phyloP scores from a whole-genome alignment of 23 tunicate genomes.

The Aplidium turbinatum region DNA sequence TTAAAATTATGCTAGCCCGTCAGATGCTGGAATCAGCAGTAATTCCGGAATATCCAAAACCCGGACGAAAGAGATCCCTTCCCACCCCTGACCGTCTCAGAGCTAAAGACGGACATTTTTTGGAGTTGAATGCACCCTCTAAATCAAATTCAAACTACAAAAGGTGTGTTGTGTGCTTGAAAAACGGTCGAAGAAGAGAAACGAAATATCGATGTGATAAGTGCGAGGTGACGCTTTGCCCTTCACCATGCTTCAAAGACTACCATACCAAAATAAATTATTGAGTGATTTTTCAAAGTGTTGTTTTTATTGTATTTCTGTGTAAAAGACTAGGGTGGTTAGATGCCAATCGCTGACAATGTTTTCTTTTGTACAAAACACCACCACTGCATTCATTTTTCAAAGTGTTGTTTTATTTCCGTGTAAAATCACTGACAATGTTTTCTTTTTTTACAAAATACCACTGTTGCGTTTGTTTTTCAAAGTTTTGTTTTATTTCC shows the following conservation, averaged over 20 bases:
- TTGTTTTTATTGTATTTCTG: not conserved
- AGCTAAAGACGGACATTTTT: not conserved
- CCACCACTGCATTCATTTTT: too few relatives aligned
- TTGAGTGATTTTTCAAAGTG: not conserved
- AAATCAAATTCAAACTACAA: not conserved
- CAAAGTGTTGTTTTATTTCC: too few relatives aligned
- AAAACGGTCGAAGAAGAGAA: not conserved
- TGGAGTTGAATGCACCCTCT: not conserved
- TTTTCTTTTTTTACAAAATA: too few relatives aligned
- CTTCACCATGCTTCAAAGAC: slow-evolving; percentile 10
- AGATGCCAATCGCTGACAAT: too few relatives aligned
- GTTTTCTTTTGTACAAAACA: too few relatives aligned
- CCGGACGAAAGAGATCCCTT: not conserved
- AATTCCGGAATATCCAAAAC: slow-evolving; percentile 1
- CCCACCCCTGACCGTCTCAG: not conserved
- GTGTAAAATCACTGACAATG: too few relatives aligned
- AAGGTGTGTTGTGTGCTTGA: not conserved
- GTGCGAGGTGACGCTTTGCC: slow-evolving; percentile 4
- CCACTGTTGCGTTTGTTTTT: too few relatives aligned
- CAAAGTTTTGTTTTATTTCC: too few relatives aligned
- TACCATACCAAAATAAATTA: not conserved
- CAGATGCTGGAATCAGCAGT: not conserved
- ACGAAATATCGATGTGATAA: too few relatives aligned
- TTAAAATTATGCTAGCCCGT: not conserved
- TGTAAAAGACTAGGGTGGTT: too few relatives aligned